These are phyloP conservation scores for Drosophila pectinifera DNA, from an alignment of 1,140 invertebrate genomes.

Conservation along the genomic window DNA sequence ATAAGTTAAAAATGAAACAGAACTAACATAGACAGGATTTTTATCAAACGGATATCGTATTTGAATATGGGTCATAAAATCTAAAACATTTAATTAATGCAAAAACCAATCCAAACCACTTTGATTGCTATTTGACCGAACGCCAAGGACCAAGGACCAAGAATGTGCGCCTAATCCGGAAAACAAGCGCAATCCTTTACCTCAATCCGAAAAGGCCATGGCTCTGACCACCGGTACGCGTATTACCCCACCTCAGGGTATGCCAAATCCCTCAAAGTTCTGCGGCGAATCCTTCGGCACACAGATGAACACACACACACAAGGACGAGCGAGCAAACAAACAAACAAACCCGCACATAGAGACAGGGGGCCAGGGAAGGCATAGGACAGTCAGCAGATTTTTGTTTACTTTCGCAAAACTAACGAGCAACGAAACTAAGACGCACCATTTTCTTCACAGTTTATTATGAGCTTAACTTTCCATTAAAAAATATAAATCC, in stretches of 20 bases:
- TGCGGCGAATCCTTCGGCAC: conserved; percentile 36
- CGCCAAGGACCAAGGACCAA: neutral
- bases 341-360: conserved; percentile 1
- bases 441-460: conserved; percentile 76
- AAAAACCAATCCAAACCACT: neutral
- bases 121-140: conserved; percentile 20
- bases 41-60: too few relatives aligned
- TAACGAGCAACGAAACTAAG: conserved; percentile 67
- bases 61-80: too few relatives aligned
- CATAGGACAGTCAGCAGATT: conserved; percentile 45
- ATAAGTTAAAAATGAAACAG: too few relatives aligned
- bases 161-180: conserved; percentile 23
- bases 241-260: conserved; percentile 41
- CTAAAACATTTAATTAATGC: conserved; percentile 13
- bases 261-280: conserved; percentile 43
- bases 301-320: conserved; percentile 8
- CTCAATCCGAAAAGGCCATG: conserved; percentile 12
- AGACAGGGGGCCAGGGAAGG: neutral
- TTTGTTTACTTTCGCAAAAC: conserved; percentile 59
- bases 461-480: conserved; percentile 83
- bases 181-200: conserved; percentile 10
- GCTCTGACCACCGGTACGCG: conserved; percentile 39
- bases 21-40: too few relatives aligned
- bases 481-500: conserved; percentile 82
- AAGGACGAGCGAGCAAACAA: conserved; percentile 6